These are phyloP conservation scores for Steatocranus sp. DNA, from an alignment of 2,797 vertebrate genomes.

Conservation along the genomic window DNA sequence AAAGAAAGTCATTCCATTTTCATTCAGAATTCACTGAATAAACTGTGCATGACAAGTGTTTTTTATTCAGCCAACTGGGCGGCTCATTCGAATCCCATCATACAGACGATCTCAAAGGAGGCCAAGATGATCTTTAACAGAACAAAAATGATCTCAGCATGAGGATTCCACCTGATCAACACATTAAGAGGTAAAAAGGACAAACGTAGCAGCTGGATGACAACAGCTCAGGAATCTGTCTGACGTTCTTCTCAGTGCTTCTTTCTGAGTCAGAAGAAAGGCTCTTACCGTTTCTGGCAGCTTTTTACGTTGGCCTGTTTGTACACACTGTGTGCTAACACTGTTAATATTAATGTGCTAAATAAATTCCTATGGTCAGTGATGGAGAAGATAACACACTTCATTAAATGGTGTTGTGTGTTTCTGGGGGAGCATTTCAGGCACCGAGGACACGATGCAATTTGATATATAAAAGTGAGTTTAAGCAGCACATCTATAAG, in stretches of 20 bases:
- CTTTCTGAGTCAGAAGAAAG: not conserved
- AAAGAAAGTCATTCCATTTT: not conserved
- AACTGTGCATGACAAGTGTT: not conserved
- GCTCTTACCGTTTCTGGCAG: not conserved
- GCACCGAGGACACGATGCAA: not conserved
- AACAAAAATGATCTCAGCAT: not conserved
- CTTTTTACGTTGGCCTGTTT: not conserved
- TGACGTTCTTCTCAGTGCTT: not conserved
- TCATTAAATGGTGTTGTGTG: not conserved
- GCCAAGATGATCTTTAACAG: not conserved
- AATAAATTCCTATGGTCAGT: not conserved
- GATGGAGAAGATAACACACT: not conserved
- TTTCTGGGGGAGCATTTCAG: not conserved
- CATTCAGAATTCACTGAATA: not conserved
- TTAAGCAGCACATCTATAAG: not conserved
- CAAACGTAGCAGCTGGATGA: not conserved
- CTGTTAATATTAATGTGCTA: not conserved
- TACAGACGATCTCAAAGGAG: not conserved
- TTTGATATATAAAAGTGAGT: not conserved
- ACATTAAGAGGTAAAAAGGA: not conserved
- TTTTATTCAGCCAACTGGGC: not conserved
- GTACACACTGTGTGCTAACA: not conserved
- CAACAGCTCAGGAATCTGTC: not conserved
- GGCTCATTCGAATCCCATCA: not conserved
- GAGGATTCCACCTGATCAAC: not conserved